phyloP scores from a whole-genome alignment of 2,113 vertebrate genomes.

The Oryzias celebensis region DNA sequence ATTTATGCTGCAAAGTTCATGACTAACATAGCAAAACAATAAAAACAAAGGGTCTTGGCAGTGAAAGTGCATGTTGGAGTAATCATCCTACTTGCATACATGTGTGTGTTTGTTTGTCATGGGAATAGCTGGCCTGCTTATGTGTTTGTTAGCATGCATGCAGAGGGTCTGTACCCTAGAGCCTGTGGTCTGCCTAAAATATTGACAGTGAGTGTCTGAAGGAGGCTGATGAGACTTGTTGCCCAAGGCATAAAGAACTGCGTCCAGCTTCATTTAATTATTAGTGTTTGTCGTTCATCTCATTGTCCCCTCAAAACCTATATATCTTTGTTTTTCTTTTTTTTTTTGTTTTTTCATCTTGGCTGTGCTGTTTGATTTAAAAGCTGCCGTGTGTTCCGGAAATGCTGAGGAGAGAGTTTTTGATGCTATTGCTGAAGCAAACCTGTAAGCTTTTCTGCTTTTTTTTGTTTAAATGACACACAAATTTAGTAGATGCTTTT shows the following conservation, averaged over 20 bases:
- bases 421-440: conserved; percentile 28
- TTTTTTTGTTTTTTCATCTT: conserved; percentile 22
- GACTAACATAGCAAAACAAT: conserved; percentile 21
- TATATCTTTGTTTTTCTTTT: conserved; percentile 5
- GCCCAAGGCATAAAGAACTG: conserved; percentile 35
- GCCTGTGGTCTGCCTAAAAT: conserved; percentile 20
- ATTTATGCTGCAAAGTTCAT: conserved; percentile 25
- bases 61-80: conserved; percentile 38
- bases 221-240: conserved; percentile 21
- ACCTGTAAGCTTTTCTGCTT: conserved; percentile 32
- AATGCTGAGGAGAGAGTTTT: conserved; percentile 32
- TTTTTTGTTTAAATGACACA: too few species aligned
- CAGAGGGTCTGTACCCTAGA: conserved; percentile 21
- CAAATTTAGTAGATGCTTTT: not conserved
- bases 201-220: conserved; percentile 26
- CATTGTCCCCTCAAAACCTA: conserved; percentile 18
- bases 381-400: conserved; percentile 19
- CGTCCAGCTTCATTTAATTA: conserved; percentile 36
- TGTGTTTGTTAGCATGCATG: conserved; percentile 41
- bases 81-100: conserved; percentile 41
- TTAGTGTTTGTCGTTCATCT: conserved; percentile 37
- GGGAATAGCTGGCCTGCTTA: conserved; percentile 60
- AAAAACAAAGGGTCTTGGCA: conserved; percentile 11
- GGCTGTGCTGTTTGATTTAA: conserved; percentile 21
- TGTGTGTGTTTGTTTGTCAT: conserved; percentile 38